Percentiles rank a stretch among this genome's conserved stretches.
Evolutionary conservation across 2,797 vertebrate genomes (phyloP).

Genomic region (Buceros bicornis): DNA sequence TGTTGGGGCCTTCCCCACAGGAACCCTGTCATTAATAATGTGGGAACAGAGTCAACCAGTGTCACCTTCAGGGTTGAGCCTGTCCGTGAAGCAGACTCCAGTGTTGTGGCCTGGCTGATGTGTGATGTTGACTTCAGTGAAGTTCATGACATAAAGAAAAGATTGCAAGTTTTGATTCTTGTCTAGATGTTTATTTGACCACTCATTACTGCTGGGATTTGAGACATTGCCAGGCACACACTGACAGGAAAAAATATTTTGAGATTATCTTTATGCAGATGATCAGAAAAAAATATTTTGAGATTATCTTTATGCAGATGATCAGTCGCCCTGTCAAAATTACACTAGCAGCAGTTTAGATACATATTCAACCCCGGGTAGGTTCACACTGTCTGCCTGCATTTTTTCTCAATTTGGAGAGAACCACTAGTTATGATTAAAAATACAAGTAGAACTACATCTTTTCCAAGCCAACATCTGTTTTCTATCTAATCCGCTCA

Average conservation of each 20-base stretch:
- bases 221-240: not conserved
- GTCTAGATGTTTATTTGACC: not conserved
- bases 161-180: not conserved
- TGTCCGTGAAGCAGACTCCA: not conserved
- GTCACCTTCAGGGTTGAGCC: not conserved
- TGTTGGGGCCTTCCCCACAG: not conserved
- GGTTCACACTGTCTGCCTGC: not conserved
- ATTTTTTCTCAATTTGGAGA: not conserved
- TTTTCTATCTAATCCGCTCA: constrained; percentile 29
- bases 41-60: rapidly evolving
- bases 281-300: not conserved
- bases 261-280: not conserved
- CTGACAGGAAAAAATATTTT: not conserved
- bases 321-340: not conserved
- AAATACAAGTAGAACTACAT: not conserved
- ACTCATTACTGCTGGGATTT: not conserved
- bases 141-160: not conserved
- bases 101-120: not conserved
- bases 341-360: not conserved
- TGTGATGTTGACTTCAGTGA: not conserved
- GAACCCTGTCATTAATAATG: not conserved
- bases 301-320: not conserved
- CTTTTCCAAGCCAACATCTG: constrained; percentile 12
- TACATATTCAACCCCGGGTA: not conserved
- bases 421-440: constrained; percentile 21